Base-by-base conservation (phyloP, 2,113 vertebrate species). In the Chamaea fasciata region DNA sequence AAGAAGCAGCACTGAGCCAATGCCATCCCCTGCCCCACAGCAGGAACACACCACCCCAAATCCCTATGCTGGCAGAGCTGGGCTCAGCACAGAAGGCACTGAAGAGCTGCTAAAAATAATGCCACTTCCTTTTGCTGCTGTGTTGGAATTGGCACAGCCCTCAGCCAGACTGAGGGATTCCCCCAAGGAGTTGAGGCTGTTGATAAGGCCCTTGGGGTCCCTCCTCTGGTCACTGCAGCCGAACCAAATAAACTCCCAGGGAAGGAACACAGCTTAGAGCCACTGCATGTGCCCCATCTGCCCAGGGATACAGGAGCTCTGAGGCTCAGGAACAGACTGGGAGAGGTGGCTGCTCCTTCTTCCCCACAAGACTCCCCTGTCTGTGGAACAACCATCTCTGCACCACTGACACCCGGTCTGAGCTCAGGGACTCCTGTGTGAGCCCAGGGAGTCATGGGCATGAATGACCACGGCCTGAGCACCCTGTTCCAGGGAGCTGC, bases 281-380 rank as follows among this genome's bases (percentile, higher is more conserved):
- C 39, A 22, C 62, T 47, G 24, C 14, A 41, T 2, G 8, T 44
- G 52, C 44, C 33, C 60, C 0, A 1, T 7, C 31, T 67, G 59
- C 73, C 35, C 69, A 3, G 60, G 20, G 2, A 88, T 39, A 75
- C 9, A 5, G 41, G 7, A 60, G 23, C 27, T 52, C 8, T 6
- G 0, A 26, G 37, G 9, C 28, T 42, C 15, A 27, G 46, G 19
- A 39, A 21, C 22, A 19, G 10, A 10, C 24, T 13, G 7, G 4
- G 24, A 69, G 68, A 31, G 10, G 30, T 1, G 14, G 15, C 89
- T 35, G 70, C 76, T 55, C 33, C 71, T 42, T 46, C 28, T 71
- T 5, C 55, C 2, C 16, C 2, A 0, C 28, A 9, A 35, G 30
- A 4, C n/a, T 57, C 53, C 24, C 2, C 9, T 0, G 1, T 39